Conservation (phyloP, 2,113 vertebrate species). For the Catharus minimus region DNA sequence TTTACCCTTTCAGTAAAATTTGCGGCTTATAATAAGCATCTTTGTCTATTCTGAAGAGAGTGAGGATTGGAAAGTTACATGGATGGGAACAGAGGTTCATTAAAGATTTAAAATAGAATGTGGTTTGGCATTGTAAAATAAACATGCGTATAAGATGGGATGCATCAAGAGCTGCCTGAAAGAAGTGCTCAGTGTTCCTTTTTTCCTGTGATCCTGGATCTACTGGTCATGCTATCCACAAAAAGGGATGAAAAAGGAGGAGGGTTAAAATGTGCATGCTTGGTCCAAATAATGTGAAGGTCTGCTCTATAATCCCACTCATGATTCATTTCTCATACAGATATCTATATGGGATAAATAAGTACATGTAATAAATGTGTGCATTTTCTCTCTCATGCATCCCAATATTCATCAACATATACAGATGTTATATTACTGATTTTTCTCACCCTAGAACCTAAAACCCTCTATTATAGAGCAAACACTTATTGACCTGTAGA, state of each 20-base stretch:
- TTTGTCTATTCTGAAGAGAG: conserved; percentile 50
- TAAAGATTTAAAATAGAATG: conserved; percentile 68
- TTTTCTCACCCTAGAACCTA: not conserved
- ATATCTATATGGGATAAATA: not conserved
- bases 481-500: not conserved
- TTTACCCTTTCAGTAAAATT: conserved; percentile 59
- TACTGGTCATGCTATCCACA: not conserved
- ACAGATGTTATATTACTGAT: not conserved
- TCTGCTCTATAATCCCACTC: not conserved
- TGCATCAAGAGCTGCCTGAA: conserved; percentile 39
- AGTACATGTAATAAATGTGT: not conserved
- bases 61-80: conserved; percentile 45
- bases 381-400: not conserved
- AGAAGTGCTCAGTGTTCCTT: not conserved
- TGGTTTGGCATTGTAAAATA: conserved; percentile 60
- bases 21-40: conserved; percentile 57
- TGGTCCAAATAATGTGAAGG: not conserved
- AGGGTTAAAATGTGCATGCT: not conserved
- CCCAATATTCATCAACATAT: not conserved
- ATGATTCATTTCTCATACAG: not conserved
- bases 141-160: conserved; percentile 26
- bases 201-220: conserved; percentile 30
- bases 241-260: not conserved
- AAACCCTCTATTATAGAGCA: not conserved
- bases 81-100: conserved; percentile 59